Evolutionary conservation across 2,113 vertebrate species (phyloP).

Genomic region (Leptosomus discolor): DNA sequence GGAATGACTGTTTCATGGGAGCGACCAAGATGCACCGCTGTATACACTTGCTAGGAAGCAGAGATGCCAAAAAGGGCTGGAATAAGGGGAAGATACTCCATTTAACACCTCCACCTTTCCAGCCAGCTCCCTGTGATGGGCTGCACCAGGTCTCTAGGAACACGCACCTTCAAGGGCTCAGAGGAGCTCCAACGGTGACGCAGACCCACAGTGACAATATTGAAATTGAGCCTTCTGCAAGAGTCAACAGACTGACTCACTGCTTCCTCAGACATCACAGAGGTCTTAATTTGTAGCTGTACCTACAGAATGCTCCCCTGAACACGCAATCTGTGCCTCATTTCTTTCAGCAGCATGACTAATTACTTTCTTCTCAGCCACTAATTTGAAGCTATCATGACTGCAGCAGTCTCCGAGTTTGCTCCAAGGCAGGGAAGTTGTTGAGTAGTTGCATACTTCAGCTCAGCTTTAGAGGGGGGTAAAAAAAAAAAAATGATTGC

Average conservation of each 20-base stretch:
- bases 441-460: neutral
- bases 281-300: neutral
- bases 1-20: neutral
- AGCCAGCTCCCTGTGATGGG: neutral
- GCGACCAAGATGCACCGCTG: neutral
- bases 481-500: neutral
- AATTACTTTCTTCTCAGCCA: neutral
- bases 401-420: neutral
- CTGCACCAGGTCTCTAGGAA: neutral
- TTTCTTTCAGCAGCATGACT: neutral
- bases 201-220: neutral
- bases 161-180: neutral
- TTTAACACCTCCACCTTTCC: neutral
- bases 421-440: neutral
- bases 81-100: neutral
- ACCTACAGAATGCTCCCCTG: neutral
- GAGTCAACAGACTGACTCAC: neutral
- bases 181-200: neutral
- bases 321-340: neutral
- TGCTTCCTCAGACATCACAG: neutral
- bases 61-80: neutral
- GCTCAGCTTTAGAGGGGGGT: neutral
- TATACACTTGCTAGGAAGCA: neutral
- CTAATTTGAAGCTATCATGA: neutral
- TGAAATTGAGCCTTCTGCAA: accelerated